These are phyloP conservation scores for Amniataba percoides DNA, from an alignment of 2,797 vertebrate species.

Conservation along the genomic window DNA sequence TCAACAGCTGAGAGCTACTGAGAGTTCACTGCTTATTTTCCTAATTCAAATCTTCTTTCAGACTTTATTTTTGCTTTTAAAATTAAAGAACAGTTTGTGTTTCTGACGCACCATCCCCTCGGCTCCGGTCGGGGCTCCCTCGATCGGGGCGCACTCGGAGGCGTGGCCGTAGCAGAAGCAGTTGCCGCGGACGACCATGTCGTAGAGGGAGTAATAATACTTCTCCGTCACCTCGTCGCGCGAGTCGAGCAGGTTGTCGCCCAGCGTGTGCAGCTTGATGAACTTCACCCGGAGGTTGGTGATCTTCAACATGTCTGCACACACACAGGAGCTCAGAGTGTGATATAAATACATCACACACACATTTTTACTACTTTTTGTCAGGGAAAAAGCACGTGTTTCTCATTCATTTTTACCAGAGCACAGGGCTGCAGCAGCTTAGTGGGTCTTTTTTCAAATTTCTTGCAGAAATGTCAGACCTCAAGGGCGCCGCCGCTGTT, in stretches of 20 bases:
- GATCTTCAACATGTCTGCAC: constrained; percentile 94
- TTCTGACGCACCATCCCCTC: constrained; percentile 94
- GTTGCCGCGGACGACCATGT: constrained; percentile 97
- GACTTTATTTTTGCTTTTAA: background rate
- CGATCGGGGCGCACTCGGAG: constrained; percentile 91
- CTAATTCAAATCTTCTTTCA: background rate
- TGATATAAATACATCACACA: background rate
- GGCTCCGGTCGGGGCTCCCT: constrained; percentile 75
- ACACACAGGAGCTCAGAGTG: background rate
- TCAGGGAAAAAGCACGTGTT: background rate
- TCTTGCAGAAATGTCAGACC: background rate
- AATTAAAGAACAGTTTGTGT: background rate
- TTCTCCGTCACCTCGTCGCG: constrained; percentile 94
- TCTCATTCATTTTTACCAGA: background rate
- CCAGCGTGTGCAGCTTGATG: constrained; percentile 92
- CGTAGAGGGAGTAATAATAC: constrained; percentile 96
- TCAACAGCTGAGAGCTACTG: background rate
- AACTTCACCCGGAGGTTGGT: constrained; percentile 95
- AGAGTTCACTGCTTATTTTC: background rate
- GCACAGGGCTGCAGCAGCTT: background rate
- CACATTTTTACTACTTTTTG: background rate
- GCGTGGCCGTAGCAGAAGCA: constrained; percentile 99
- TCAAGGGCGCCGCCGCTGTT: background rate
- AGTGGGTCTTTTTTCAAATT: background rate
- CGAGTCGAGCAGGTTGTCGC: constrained; percentile 94